Percentiles rank a stretch among this genome's conserved stretches.
phyloP scores from a whole-genome alignment of 2,797 vertebrate genomes.

The Danio albolineatus region DNA sequence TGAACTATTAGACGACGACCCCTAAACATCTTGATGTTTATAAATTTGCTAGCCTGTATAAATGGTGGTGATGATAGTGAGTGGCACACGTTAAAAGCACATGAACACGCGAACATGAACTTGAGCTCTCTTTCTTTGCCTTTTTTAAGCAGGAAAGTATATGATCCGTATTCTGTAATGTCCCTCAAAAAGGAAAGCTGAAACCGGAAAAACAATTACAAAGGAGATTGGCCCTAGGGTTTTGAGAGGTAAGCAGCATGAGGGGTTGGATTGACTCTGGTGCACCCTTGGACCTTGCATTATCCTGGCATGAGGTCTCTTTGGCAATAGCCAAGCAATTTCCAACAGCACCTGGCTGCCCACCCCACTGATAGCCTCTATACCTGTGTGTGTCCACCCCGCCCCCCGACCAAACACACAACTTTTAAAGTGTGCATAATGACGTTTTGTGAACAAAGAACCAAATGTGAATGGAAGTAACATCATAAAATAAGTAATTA shows the following conservation, averaged over 20 bases:
- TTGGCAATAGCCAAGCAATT: constrained; percentile 88
- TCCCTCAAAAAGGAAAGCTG: constrained; percentile 68
- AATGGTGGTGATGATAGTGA: background rate
- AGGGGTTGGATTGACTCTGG: constrained; percentile 91
- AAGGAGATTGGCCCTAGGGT: constrained; percentile 88
- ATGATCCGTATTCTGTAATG: constrained; percentile 66
- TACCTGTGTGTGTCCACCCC: constrained; percentile 75
- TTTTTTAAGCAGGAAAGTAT: constrained; percentile 9
- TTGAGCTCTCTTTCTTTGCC: constrained; percentile 22
- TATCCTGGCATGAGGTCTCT: constrained; percentile 91
- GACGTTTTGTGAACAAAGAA: constrained; percentile 31
- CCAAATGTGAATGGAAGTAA: constrained; percentile 16
- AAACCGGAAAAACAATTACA: constrained; percentile 85
- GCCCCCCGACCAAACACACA: constrained; percentile 64
- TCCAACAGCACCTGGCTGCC: constrained; percentile 88
- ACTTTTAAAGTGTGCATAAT: constrained; percentile 47
- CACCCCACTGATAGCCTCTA: constrained; percentile 78
- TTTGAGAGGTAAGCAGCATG: constrained; percentile 94
- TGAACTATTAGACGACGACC: too few relatives aligned
- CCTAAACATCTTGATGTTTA: too few relatives aligned
- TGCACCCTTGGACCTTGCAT: constrained; percentile 94
- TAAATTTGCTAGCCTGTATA: too few relatives aligned
- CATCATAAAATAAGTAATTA: background rate
- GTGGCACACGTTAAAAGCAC: background rate
- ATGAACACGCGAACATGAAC: background rate